Base-by-base conservation (phyloP, 2,888 invertebrate genomes). In the Agrotis segetum region DNA sequence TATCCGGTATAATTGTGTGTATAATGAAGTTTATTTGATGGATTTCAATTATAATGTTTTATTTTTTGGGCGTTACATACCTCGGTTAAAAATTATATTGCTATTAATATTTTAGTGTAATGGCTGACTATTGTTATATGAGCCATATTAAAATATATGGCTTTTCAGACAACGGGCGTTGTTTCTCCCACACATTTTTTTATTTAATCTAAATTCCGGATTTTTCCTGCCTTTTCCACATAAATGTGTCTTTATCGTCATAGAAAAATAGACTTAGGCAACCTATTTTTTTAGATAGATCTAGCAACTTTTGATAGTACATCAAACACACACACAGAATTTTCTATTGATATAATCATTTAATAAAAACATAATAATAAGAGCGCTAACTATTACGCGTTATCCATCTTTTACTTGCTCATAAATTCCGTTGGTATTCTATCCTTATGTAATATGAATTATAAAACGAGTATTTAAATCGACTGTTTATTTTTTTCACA, bases 11-110 rank as follows among this genome's bases (percentile, higher is more conserved):
- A 74, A 77, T 81, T 77, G 74, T 77, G 71, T 63, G 60, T 52
- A 52, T 83, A 76, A 77, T 75, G 65, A 77, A 79, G 66, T 83
- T 74, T 77, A 70, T 82, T 84, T 76, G 53, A 80, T 77, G 75
- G 70, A 67, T 74, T 74, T 74, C 68, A 71, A 68, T 73, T 67
- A 69, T 67, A 69, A 11, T 69, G 65, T 62, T 66, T 70, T 64
- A 40, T n/a, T 64, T 60, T 77, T 69, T 67, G 76, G 65, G 71
- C 66, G 67, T 40, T n/a, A n/a, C 3, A 40, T 9, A 40, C 40
- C 40, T 11, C 40, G 40, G 9, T 11, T 40, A 40, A 11, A 40
- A 40, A 40, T 40, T 11, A 11, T 11, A 11, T 1, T 47, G 14
- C 24, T 11, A 65, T 67, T 80, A 55, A 44, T 55, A 65, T 79